A percentile compares a stretch with the other conserved stretches of the same genome.
These are phyloP conservation scores for Tragelaphus imberbis DNA, from an alignment of 2,113 vertebrate genomes.

Conservation along the genomic window DNA sequence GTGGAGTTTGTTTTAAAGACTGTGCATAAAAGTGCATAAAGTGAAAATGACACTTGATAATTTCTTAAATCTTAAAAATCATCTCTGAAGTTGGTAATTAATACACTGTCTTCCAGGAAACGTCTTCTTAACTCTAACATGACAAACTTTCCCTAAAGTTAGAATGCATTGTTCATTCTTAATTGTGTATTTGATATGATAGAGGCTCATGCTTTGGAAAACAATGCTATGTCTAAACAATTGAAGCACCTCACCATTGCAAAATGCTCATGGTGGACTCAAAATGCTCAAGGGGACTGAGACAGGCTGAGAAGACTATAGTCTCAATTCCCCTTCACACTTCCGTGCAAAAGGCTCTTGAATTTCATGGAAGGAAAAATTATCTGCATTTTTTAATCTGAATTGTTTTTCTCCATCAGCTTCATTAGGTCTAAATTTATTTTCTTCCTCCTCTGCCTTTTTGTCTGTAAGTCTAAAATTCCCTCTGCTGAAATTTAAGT, in stretches of 20 bases:
- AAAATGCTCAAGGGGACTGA: background rate
- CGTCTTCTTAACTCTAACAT: background rate
- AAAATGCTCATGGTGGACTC: background rate
- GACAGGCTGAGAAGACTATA: background rate
- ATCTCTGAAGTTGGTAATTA: background rate
- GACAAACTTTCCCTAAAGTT: background rate
- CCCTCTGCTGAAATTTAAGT: background rate
- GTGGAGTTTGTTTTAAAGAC: background rate
- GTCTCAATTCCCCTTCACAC: background rate
- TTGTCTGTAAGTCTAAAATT: background rate
- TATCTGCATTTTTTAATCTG: background rate
- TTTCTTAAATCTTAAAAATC: background rate
- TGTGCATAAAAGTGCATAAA: background rate
- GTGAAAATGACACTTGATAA: background rate
- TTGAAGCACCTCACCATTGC: no score
- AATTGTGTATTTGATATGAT: background rate
- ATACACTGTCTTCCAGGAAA: background rate
- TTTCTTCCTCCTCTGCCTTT: background rate
- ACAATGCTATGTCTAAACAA: background rate
- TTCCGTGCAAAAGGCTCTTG: background rate
- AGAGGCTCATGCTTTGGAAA: background rate
- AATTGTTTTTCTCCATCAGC: background rate
- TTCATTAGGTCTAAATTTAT: background rate
- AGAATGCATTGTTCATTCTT: background rate
- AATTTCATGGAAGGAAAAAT: background rate